These are phyloP conservation scores for Phrynocephalus vlangalii DNA, from an alignment of 2,797 vertebrate genomes.

Conservation along the genomic window DNA sequence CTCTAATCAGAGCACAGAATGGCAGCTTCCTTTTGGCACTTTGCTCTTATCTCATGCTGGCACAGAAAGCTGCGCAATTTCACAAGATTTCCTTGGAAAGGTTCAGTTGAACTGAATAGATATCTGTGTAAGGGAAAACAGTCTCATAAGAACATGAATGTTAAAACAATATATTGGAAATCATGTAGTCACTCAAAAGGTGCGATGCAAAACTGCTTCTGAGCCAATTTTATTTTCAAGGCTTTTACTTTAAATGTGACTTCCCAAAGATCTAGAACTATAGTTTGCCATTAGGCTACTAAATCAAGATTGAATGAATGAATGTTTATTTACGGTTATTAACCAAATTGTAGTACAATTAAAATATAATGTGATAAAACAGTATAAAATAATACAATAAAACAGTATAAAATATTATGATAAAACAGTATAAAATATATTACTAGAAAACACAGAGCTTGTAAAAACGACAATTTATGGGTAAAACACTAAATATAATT, in stretches of 20 bases:
- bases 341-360: too few relatives aligned
- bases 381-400: too few relatives aligned
- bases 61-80: conserved; percentile 6
- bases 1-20: conserved; percentile 14
- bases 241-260: background rate
- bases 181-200: background rate
- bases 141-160: background rate
- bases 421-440: too few relatives aligned
- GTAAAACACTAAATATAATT: too few relatives aligned
- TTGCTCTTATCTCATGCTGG: background rate
- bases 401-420: too few relatives aligned
- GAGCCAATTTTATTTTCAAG: background rate
- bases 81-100: background rate
- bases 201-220: background rate
- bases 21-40: conserved; percentile 1
- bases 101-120: background rate
- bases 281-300: background rate
- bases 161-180: background rate
- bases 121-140: background rate
- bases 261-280: background rate
- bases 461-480: too few relatives aligned
- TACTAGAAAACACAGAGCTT: too few relatives aligned
- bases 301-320: too few relatives aligned
- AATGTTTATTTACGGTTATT: too few relatives aligned
- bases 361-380: too few relatives aligned